Conservation (phyloP, 64 coral and sea anemone species). For the Stichodactyla mertensii region DNA sequence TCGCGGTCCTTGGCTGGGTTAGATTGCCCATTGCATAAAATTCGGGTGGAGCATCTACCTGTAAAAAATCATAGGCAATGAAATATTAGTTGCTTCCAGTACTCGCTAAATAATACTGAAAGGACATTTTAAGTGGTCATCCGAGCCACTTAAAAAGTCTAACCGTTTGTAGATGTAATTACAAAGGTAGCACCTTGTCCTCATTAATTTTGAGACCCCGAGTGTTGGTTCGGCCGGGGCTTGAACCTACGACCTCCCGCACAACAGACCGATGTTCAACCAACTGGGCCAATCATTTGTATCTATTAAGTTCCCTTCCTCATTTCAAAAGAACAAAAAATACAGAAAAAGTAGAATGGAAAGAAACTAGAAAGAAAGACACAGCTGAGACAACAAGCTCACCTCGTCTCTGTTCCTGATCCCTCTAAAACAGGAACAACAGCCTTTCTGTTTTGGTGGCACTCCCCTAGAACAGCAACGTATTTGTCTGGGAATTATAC, state of each 20-base stretch:
- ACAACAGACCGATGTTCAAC: too few species aligned
- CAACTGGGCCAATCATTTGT: too few species aligned
- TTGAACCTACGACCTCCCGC: too few species aligned
- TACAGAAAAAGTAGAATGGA: too few species aligned
- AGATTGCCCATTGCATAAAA: background rate
- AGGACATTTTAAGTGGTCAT: too few species aligned
- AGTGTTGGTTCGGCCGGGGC: too few species aligned
- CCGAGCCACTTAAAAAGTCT: too few species aligned
- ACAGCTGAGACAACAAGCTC: background rate
- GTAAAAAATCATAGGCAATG: background rate
- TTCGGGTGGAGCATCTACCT: constrained; percentile 5
- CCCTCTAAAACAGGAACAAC: constrained; percentile 67
- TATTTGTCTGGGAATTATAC: constrained; percentile 52
- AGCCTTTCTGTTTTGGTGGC: constrained; percentile 27
- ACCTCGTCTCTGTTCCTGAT: constrained; percentile 18
- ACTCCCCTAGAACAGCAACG: constrained; percentile 67
- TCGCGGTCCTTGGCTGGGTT: background rate
- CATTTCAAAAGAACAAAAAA: too few species aligned
- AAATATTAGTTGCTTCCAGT: background rate
- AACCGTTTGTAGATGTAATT: too few species aligned
- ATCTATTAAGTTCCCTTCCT: too few species aligned
- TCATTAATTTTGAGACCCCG: too few species aligned
- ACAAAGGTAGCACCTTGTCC: too few species aligned
- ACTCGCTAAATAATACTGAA: background rate
- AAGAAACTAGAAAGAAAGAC: background rate